Evolutionary conservation across 2,888 invertebrate genomes (phyloP).

Genomic region (Tipula helvola): DNA sequence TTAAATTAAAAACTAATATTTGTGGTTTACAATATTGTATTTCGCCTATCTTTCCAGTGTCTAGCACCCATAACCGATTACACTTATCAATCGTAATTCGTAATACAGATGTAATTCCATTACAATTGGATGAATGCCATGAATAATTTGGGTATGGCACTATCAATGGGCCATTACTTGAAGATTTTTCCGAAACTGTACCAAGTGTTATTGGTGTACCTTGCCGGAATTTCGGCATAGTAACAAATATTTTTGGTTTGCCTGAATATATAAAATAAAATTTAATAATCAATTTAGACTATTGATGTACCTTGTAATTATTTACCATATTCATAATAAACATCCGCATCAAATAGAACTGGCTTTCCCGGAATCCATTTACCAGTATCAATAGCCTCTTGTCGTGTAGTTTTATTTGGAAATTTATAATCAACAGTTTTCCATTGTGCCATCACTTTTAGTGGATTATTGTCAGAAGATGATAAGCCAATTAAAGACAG

Average conservation of each 20-base stretch:
- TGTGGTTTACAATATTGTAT: slow-evolving; percentile 55
- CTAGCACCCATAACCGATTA: slow-evolving; percentile 51
- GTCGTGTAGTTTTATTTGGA: slow-evolving; percentile 36
- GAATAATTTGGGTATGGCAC: slow-evolving; percentile 52
- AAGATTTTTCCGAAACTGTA: slow-evolving; percentile 37
- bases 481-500: neutral
- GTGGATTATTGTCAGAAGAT: neutral
- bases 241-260: slow-evolving; percentile 46
- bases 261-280: neutral
- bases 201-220: slow-evolving; percentile 64
- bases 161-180: slow-evolving; percentile 38
- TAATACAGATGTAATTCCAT: slow-evolving; percentile 60
- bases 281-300: too few relatives aligned
- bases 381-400: slow-evolving; percentile 36
- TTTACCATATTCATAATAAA: slow-evolving; percentile 37
- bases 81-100: slow-evolving; percentile 56
- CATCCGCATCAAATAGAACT: slow-evolving; percentile 57
- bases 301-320: neutral
- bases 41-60: slow-evolving; percentile 46
- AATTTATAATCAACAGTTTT: slow-evolving; percentile 51
- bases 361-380: slow-evolving; percentile 45
- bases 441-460: slow-evolving; percentile 45
- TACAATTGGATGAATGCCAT: slow-evolving; percentile 49
- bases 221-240: slow-evolving; percentile 56
- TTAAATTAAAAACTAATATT: slow-evolving; percentile 56